Conservation (phyloP, 2,888 invertebrate species). For the Melolontha melolontha region DNA sequence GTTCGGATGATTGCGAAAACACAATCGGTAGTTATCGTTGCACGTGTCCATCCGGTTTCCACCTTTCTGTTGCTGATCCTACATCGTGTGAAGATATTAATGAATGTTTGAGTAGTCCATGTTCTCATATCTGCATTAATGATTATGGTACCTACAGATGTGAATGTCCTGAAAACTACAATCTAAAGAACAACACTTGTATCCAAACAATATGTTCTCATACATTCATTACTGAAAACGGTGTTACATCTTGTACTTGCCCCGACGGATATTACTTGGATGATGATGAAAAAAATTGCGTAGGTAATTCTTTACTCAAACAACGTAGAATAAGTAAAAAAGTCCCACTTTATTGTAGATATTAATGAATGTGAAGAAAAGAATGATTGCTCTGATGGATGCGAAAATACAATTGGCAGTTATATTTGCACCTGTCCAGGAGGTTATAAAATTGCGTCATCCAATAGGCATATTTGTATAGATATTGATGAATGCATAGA, state of each 20-base stretch:
- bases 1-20: conserved; percentile 70
- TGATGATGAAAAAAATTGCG: conserved; percentile 62
- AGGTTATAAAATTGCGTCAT: conserved; percentile 55
- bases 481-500: conserved; percentile 62
- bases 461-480: conserved; percentile 39
- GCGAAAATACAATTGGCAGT: conserved; percentile 55
- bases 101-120: conserved; percentile 63
- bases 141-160: conserved; percentile 73
- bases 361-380: no score
- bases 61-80: conserved; percentile 57
- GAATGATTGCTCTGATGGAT: conserved; percentile 58
- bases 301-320: conserved; percentile 54
- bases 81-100: conserved; percentile 62
- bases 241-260: conserved; percentile 61
- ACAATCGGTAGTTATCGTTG: conserved; percentile 69
- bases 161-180: conserved; percentile 56
- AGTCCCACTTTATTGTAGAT: no score
- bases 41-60: conserved; percentile 64
- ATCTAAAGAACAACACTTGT: conserved; percentile 53
- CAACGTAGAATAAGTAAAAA: no score
- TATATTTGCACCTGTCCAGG: conserved; percentile 56
- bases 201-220: conserved; percentile 48
- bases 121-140: conserved; percentile 72
- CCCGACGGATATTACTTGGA: conserved; percentile 62
- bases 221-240: conserved; percentile 46